phyloP scores from a whole-genome alignment of 2,113 vertebrate genomes.

The Vidua macroura region DNA sequence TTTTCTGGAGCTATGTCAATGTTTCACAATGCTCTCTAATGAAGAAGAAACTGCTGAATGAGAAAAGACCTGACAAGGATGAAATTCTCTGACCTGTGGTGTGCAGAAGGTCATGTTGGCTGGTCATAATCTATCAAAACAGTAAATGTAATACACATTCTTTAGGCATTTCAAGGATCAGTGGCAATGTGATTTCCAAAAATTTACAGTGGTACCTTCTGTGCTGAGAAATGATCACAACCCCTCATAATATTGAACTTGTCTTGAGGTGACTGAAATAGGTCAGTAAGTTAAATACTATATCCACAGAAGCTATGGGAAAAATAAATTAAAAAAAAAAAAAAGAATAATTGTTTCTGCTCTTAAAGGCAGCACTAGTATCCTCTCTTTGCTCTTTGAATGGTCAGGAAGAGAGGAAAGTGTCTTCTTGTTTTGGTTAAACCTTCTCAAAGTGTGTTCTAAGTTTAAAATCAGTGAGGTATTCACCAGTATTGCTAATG shows the following conservation, averaged over 20 bases:
- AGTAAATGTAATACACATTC: background rate
- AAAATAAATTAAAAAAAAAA: background rate
- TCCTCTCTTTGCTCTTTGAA: background rate
- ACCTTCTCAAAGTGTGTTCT: background rate
- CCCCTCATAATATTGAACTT: slow-evolving; percentile 18
- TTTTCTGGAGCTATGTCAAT: background rate
- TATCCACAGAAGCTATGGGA: background rate
- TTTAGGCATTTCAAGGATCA: slow-evolving; percentile 45
- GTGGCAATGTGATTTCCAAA: slow-evolving; percentile 14
- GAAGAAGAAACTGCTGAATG: slow-evolving; percentile 23
- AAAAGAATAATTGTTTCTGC: background rate
- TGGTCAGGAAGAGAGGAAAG: background rate
- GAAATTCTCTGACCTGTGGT: slow-evolving; percentile 21
- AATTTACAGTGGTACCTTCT: background rate
- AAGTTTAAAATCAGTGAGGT: background rate
- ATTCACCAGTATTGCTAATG: background rate
- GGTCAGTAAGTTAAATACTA: slow-evolving; percentile 18
- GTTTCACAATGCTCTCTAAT: background rate
- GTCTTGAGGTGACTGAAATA: slow-evolving; percentile 8
- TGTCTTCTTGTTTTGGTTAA: background rate
- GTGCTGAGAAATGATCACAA: background rate
- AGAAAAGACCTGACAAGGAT: slow-evolving; percentile 4
- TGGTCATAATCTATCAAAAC: slow-evolving; percentile 36
- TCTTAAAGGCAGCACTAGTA: background rate
- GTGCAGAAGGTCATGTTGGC: background rate